phyloP scores from a whole-genome alignment of 1,140 invertebrate species.

The Heliconius himera region DNA sequence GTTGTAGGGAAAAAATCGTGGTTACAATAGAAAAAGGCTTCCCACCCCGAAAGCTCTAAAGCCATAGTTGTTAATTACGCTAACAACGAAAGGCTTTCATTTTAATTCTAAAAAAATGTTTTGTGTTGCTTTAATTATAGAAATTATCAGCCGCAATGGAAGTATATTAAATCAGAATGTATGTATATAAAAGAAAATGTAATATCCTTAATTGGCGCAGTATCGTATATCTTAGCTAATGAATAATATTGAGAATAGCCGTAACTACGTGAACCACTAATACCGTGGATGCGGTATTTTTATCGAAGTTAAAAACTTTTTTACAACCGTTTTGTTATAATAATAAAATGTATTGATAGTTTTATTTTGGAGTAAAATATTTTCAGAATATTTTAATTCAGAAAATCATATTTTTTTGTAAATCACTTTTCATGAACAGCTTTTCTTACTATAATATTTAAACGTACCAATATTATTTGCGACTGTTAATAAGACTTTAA shows the following conservation, averaged over 20 bases:
- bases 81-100: background rate
- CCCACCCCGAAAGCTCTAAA: background rate
- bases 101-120: background rate
- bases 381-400: too few species aligned
- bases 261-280: constrained; percentile 18
- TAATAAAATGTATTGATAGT: background rate
- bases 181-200: constrained; percentile 40
- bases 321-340: background rate
- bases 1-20: constrained; percentile 33
- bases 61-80: constrained; percentile 8
- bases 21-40: constrained; percentile 30
- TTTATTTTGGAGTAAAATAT: too few species aligned
- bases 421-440: too few species aligned
- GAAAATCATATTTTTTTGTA: too few species aligned
- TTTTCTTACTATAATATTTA: too few species aligned
- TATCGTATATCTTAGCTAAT: constrained; percentile 45
- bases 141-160: constrained; percentile 27
- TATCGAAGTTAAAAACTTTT: background rate
- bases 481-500: background rate
- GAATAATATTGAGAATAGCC: constrained; percentile 43
- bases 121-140: constrained; percentile 24
- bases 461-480: too few species aligned
- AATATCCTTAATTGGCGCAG: constrained; percentile 42
- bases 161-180: constrained; percentile 23
- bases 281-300: constrained; percentile 31